A percentile compares a stretch with the other conserved stretches of the same genome.
Evolutionary conservation across 2,113 vertebrate genomes (phyloP).

Genomic region (Apus apus): DNA sequence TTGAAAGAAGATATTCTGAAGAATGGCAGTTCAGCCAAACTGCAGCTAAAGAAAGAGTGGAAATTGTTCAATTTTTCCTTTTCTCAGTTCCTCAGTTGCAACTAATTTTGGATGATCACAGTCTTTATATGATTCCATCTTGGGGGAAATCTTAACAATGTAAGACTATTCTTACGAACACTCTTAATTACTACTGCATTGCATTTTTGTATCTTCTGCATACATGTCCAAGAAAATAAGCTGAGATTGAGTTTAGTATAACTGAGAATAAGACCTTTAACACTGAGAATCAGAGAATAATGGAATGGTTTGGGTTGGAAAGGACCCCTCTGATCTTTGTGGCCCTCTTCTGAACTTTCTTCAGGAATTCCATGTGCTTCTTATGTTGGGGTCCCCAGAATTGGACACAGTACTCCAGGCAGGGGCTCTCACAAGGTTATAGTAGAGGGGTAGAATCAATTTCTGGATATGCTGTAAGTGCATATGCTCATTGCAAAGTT

Average conservation of each 20-base stretch:
- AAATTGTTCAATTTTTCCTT: neutral
- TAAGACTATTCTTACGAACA: neutral
- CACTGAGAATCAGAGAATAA: neutral
- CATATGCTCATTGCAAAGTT: neutral
- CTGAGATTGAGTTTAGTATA: neutral
- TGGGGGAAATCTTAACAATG: neutral
- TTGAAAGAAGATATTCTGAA: neutral
- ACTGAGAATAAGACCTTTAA: neutral
- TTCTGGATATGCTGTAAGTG: neutral
- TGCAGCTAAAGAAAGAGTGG: neutral
- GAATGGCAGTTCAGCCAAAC: fast-evolving
- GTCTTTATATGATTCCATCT: neutral
- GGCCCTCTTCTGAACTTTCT: too few relatives aligned
- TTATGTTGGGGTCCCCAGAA: too few relatives aligned
- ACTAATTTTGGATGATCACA: neutral
- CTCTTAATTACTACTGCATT: neutral
- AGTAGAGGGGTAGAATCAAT: too few relatives aligned
- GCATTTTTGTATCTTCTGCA: neutral
- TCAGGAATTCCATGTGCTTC: too few relatives aligned
- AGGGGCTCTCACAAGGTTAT: too few relatives aligned
- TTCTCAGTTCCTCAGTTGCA: neutral
- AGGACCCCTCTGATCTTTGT: too few relatives aligned
- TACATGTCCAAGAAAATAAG: neutral
- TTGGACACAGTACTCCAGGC: too few relatives aligned
- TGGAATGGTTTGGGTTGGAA: too few relatives aligned